Evolutionary conservation across 2,888 invertebrate species (phyloP), one percentile per base, ranked within the genome.

Genomic region (Rhingia campestris): DNA sequence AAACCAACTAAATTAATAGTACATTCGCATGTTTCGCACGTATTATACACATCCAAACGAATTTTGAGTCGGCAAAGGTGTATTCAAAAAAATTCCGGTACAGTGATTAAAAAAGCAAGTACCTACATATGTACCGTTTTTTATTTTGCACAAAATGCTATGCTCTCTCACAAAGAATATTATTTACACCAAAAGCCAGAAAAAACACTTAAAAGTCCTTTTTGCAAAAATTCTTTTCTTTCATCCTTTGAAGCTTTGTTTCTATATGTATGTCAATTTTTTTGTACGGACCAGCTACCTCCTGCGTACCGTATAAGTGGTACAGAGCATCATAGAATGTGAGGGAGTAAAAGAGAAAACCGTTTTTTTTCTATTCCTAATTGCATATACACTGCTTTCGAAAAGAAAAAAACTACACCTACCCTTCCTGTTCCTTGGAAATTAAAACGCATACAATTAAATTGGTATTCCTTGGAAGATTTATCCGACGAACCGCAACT

Each of bases 31-130:
- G 22, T 22, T 22, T 22, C 22, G 22, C 22, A 22, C 22, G 22
- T 22, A 22, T 41, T 6, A 9, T 9, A 67, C n/a, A 72, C 73
- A 61, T 59, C 54, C 59, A 73, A 43, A 64, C 53, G 56, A 58
- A 47, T 66, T 59, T 47, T 59, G 37, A 63, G 33, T 41, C 43
- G n/a, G n/a, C n/a, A 10, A 49, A 32, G 10, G 30, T 47, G 70
- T 59, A 81, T 22, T 22, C 1, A 81, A 76, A 37, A 54, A 72
- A 61, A 59, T 22, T 47, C 70, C 76, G 81, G 53, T 76, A 81
- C 59, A 63, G 35, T 70, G 81, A 81, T 76, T 81, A 70, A 81
- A 81, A 81, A 76, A 66, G 81, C 70, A 81, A 81, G 81, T 76
- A 75, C 81, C 22, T 22, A 22, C 22, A 22, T n/a, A 81, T 81